Evolutionary conservation across 2,113 vertebrate species (phyloP).

Genomic region (Cairina moschata): DNA sequence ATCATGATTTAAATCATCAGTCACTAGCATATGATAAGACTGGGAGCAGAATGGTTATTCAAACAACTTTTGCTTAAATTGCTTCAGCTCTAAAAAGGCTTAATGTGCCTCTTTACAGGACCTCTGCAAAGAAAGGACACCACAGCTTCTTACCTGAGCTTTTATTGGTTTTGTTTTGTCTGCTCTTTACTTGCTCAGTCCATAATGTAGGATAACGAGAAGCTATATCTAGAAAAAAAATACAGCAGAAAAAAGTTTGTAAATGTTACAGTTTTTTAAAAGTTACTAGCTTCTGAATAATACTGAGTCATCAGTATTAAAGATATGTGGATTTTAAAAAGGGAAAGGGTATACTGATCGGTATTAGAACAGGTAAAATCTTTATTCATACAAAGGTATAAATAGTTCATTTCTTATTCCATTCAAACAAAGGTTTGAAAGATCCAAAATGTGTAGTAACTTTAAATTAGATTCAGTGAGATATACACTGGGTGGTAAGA

Average conservation of each 20-base stretch:
- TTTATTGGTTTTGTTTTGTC: constrained; percentile 93
- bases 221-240: constrained; percentile 83
- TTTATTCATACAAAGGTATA: neutral
- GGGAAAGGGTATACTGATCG: neutral
- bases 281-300: neutral
- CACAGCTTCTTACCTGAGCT: constrained; percentile 81
- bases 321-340: neutral
- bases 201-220: constrained; percentile 93
- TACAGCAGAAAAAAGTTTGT: neutral
- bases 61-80: neutral
- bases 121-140: neutral
- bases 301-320: neutral
- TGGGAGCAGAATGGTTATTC: neutral
- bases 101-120: neutral
- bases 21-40: neutral
- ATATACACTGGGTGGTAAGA: neutral
- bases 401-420: neutral
- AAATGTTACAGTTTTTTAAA: neutral
- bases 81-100: neutral
- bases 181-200: constrained; percentile 95
- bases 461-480: neutral
- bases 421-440: neutral
- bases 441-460: neutral
- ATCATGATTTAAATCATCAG: neutral
- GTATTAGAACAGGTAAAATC: neutral